Conservation (phyloP, 2,888 invertebrate genomes). For the Danaus chrysippus region DNA sequence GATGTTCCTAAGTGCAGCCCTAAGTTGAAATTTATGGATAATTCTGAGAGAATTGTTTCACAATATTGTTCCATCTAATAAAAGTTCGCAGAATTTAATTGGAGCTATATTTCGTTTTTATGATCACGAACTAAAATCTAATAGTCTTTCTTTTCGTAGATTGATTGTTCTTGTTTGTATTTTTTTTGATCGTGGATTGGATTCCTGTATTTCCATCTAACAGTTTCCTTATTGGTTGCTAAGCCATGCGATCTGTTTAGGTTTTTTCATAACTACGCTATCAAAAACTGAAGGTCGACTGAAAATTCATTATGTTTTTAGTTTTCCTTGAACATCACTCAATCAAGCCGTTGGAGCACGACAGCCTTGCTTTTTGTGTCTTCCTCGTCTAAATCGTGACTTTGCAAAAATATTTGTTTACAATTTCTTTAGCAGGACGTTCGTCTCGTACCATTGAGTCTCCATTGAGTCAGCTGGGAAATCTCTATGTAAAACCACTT, state of each 20-base stretch:
- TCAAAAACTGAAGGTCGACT: constrained; percentile 21
- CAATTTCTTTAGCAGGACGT: constrained; percentile 10
- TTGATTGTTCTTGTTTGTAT: too few species aligned
- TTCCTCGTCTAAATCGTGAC: constrained; percentile 20
- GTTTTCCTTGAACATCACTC: constrained; percentile 40
- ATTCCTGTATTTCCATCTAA: neutral
- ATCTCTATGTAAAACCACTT: neutral
- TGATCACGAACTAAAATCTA: neutral
- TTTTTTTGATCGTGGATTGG: constrained; percentile 6
- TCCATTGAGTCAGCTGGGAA: constrained; percentile 4
- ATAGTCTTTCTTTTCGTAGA: too few species aligned
- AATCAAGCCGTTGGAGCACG: constrained; percentile 37
- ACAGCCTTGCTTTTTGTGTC: constrained; percentile 44
- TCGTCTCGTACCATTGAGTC: neutral
- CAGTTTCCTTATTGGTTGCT: constrained; percentile 28
- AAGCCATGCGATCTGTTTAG: constrained; percentile 15
- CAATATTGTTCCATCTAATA: neutral
- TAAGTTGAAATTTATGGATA: constrained; percentile 22
- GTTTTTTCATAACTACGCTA: constrained; percentile 11
- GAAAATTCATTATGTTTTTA: constrained; percentile 41
- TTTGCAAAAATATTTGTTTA: constrained; percentile 24
- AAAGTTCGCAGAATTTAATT: too few species aligned
- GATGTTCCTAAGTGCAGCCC: constrained; percentile 22
- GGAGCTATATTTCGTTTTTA: neutral
- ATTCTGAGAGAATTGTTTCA: constrained; percentile 22